Evolutionary conservation across 2,797 vertebrate genomes (phyloP).

Genomic region (Rhynchonycteris naso): DNA sequence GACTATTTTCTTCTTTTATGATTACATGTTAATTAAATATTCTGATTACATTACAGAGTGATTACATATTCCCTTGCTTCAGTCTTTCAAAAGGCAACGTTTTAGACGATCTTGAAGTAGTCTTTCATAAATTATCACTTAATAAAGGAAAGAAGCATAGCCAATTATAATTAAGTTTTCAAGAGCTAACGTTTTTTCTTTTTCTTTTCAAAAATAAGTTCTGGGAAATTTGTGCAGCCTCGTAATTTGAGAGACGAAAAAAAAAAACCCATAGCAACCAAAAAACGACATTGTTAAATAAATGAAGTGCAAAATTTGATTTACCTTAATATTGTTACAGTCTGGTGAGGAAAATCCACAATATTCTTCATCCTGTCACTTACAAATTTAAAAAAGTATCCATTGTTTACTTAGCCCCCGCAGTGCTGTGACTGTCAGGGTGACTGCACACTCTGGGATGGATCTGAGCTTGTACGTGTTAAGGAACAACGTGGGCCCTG

Average conservation of each 20-base stretch:
- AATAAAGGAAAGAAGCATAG: constrained; percentile 79
- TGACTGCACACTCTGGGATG: too few species aligned
- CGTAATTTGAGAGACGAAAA: constrained; percentile 34
- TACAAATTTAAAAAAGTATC: constrained; percentile 75
- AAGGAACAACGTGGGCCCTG: background rate
- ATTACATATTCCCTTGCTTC: constrained; percentile 75
- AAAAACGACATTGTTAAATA: constrained; percentile 79
- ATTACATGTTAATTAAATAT: constrained; percentile 78
- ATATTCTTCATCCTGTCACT: constrained; percentile 81
- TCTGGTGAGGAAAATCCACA: constrained; percentile 75
- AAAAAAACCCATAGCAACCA: constrained; percentile 57
- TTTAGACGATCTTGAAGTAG: constrained; percentile 75
- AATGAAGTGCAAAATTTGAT: constrained; percentile 83
- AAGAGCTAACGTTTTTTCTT: constrained; percentile 61
- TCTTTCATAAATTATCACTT: constrained; percentile 81
- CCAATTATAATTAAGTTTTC: constrained; percentile 80
- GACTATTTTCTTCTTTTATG: constrained; percentile 67
- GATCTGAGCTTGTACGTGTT: background rate
- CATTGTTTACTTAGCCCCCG: constrained; percentile 62
- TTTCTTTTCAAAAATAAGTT: constrained; percentile 73
- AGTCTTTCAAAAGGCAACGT: constrained; percentile 72
- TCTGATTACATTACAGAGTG: constrained; percentile 75
- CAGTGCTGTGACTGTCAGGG: background rate
- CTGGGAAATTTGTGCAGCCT: constrained; percentile 67
- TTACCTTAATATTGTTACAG: constrained; percentile 82